Evolutionary conservation across 92 coral and sea anemone species (phyloP), one percentile per base, ranked within the genome.

Genomic region (Parazoanthus atlanticus): DNA sequence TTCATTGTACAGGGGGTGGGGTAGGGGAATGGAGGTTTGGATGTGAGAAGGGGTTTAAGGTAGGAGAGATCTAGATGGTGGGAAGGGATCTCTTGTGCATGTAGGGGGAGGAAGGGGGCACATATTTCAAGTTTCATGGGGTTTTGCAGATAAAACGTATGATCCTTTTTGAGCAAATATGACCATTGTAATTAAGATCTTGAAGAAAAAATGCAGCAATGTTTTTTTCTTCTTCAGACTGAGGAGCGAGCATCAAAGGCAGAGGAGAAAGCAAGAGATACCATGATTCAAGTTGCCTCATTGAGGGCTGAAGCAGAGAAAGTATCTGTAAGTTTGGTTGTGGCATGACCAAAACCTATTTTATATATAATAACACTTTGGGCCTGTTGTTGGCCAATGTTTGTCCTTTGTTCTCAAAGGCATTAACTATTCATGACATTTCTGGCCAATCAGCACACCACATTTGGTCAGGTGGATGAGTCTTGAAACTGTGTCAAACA

Each of bases 181-280:
- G 11, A 5, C 15, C 16, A 86, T 86, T 58, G 9, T 78, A n/a
- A n/a, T n/a, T n/a, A 66, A 23, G 28, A 30, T 79, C 66, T 31
- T 41, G 23, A 2, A 67, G 36, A 29, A 76, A 33, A 28, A 78
- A 82, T 84, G 49, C 9, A 10, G 66, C n/a, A 13, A 72, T 85
- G 76, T 13, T 80, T 82, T 28, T 28, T 19, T 47, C 28, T 47
- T 29, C 32, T 40, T 41, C 78, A 84, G 87, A 74, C 78, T 38
- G 78, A 69, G 64, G 78, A 84, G 16, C 43, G 61, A 54, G 78
- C 87, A 26, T 67, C n/a, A 31, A 43, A 84, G 77, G 87, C 87
- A 41, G 98, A 93, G 76, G 86, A 90, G 38, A 81, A 94, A 46
- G 95, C 90, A 15, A 85, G 84, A 21, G 84, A 89, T 52, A 94